A percentile compares a stretch with the other conserved stretches of the same genome.
Conservation (phyloP, 2,113 vertebrate species). For the Mus musculus region GRCm39 chr6:21895501-21896000, state of each 20-base stretch:
- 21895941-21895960: background rate
- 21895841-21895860: background rate
- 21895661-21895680: background rate
- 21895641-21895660: background rate
- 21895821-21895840: conserved; percentile 29
- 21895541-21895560: background rate
- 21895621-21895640: background rate
- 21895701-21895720: background rate
- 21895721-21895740: background rate
- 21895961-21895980: background rate
- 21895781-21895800: background rate
- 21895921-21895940: conserved; percentile 13
- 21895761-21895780: background rate
- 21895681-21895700: background rate
- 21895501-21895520: background rate
- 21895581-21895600: background rate
- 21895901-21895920: background rate
- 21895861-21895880: background rate
- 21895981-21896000: background rate
- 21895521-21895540: background rate
- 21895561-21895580: background rate
- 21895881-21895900: background rate
- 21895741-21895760: background rate
- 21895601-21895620: background rate
- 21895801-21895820: background rate